Base-by-base conservation (phyloP, 2,113 vertebrate species). In the Talpa occidentalis region DNA sequence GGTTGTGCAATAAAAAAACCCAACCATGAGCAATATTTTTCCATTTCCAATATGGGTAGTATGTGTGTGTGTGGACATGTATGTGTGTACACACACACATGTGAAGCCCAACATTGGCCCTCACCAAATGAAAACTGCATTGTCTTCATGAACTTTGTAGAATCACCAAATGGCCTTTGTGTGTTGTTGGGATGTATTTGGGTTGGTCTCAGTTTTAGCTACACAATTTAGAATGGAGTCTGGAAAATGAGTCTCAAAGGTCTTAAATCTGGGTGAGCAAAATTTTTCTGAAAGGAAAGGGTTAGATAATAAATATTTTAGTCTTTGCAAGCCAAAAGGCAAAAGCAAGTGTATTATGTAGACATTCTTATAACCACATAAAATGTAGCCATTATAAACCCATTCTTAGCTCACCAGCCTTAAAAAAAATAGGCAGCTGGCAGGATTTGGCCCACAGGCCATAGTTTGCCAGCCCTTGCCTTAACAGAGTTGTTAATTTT, bases 351-450 rank as follows among this genome's bases (percentile, higher is more conserved):
- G 56, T 59, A 64, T 52, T 40, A 69, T 49, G 2, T 44, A 52
- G n/a, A 35, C 62, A 49, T 87, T 92, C 77, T 54, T 22, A 66
- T 26, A 92, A 92, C 32, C 70, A 35, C 77, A 37, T 60, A 90
- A 93, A 90, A 66, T 49, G 11, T n/a, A 95, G 69, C 30, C 60
- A 93, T 79, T 67, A 56, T 47, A 94, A 90, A 95, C 89, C 16
- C 9, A 28, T 85, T 81, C n/a, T 93, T 70, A 80, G 54, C 24
- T 96, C 9, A 88, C 11, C 10, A 15, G 42, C 35, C 3, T 1
- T 73, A 67, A 62, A 79, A 59, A 77, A 92, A 85, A 47, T n/a
- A 81, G 35, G 28, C 72, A 66, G 30, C 70, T 26, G 6, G 9
- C 17, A 3, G 10, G 24, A 60, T 74, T 54, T 74, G 72, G n/a